Conservation (phyloP, 2,797 vertebrate species). For the Taenioides sp. region DNA sequence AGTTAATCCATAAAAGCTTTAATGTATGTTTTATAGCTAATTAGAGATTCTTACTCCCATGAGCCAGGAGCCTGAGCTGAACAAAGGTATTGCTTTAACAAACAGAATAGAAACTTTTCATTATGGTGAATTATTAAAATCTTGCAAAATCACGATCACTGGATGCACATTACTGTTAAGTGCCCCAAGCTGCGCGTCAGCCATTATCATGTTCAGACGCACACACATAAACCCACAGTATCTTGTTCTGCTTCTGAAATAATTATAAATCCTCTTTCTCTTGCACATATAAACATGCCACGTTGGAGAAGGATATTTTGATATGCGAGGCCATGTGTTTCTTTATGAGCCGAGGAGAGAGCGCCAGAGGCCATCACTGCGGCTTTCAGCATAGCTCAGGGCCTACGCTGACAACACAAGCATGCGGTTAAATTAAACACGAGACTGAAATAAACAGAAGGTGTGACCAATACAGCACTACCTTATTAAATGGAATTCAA, state of each 20-base stretch:
- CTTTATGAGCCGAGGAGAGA: constrained; percentile 46
- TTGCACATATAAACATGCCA: constrained; percentile 54
- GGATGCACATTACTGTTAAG: constrained; percentile 20
- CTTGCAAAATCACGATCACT: constrained; percentile 22
- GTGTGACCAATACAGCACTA: constrained; percentile 41
- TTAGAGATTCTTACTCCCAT: constrained; percentile 45
- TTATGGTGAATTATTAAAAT: constrained; percentile 28
- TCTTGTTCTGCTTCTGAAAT: constrained; percentile 41
- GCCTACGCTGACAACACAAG: constrained; percentile 53
- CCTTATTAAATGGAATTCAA: constrained; percentile 44
- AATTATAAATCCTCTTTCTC: constrained; percentile 51
- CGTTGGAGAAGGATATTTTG: constrained; percentile 52
- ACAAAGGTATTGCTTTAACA: constrained; percentile 45
- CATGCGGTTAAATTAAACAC: constrained; percentile 61
- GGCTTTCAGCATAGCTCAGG: constrained; percentile 53
- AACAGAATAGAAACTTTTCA: constrained; percentile 41
- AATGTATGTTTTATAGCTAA: constrained; percentile 54
- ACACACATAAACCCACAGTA: constrained; percentile 27
- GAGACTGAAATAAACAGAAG: constrained; percentile 61
- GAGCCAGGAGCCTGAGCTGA: constrained; percentile 21
- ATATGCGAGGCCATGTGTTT: constrained; percentile 46
- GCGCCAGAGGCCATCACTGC: constrained; percentile 54
- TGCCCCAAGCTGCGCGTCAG: constrained; percentile 46
- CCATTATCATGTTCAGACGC: constrained; percentile 32
- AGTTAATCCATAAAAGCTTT: constrained; percentile 44